Conservation (phyloP, 2,888 invertebrate genomes). For the Psylliodes chrysocephalus region DNA sequence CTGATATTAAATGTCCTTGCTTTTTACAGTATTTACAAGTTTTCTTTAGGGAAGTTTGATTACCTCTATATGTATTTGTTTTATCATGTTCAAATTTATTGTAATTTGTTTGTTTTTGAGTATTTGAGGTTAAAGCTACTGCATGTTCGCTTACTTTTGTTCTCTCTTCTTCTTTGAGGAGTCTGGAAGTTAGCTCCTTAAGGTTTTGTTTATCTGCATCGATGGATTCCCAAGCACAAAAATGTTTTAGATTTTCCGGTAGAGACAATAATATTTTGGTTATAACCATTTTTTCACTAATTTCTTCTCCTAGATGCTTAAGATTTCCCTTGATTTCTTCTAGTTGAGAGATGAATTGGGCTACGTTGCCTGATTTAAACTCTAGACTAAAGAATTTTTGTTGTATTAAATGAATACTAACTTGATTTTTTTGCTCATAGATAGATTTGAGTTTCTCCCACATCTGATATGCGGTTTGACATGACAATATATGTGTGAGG, state of each 20-base stretch:
- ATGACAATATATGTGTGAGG: conserved; percentile 44
- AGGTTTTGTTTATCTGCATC: conserved; percentile 41
- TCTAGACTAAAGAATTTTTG: conserved; percentile 44
- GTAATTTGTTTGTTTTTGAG: no score
- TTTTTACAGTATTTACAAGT: no score
- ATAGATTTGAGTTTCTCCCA: conserved; percentile 44
- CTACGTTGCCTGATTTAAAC: conserved; percentile 27
- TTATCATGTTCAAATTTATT: no score
- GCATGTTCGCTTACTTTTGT: conserved; percentile 29
- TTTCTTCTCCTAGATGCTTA: conserved; percentile 42
- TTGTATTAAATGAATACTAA: conserved; percentile 42
- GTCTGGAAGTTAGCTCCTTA: conserved; percentile 43
- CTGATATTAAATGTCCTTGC: no score
- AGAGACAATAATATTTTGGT: conserved; percentile 44
- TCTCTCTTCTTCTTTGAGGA: conserved; percentile 47
- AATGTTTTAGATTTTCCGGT: conserved; percentile 41
- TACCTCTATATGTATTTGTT: no score
- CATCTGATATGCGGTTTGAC: conserved; percentile 45
- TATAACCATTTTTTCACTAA: conserved; percentile 41
- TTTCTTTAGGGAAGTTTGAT: no score
- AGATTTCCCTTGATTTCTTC: conserved; percentile 41
- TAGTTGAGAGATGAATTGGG: conserved; percentile 40
- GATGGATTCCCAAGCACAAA: conserved; percentile 49
- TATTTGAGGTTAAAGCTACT: neutral
- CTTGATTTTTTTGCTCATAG: conserved; percentile 45